Percentiles rank a stretch among this genome's conserved stretches.
Evolutionary conservation across 1,140 invertebrate species (phyloP).

Genomic region (Trachymyrmex septentrionalis): DNA sequence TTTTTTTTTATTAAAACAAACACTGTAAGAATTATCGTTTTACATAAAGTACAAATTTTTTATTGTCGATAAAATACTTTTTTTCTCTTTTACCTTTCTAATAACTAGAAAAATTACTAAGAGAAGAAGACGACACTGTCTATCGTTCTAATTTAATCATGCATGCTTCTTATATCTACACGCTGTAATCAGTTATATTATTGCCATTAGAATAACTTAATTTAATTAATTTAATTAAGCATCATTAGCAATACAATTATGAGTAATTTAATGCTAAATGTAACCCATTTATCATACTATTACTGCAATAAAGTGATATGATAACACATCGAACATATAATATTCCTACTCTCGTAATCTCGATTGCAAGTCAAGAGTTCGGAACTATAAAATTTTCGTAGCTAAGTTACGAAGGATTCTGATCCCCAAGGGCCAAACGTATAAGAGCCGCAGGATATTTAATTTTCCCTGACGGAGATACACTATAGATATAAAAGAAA

Average conservation of each 20-base stretch:
- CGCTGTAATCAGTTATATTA: neutral
- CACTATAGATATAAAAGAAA: slow-evolving; percentile 57
- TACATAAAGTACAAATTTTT: neutral
- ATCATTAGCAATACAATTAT: neutral
- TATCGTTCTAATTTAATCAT: no score
- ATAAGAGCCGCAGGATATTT: slow-evolving; percentile 65
- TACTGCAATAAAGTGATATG: slow-evolving; percentile 41
- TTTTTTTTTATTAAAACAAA: slow-evolving; percentile 8
- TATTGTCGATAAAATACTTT: neutral
- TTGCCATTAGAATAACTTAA: neutral
- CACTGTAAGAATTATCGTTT: neutral
- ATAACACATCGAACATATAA: slow-evolving; percentile 60
- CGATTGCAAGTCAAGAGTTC: slow-evolving; percentile 31
- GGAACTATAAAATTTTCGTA: slow-evolving; percentile 62
- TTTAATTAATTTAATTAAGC: neutral
- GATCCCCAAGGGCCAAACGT: slow-evolving; percentile 10
- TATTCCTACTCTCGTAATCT: slow-evolving; percentile 61
- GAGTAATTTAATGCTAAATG: neutral
- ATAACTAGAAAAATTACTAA: neutral
- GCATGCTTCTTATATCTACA: neutral
- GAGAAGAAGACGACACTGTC: neutral
- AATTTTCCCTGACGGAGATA: slow-evolving; percentile 61
- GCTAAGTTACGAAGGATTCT: slow-evolving; percentile 60
- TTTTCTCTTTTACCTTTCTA: neutral
- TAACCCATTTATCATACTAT: slow-evolving; percentile 30